These are phyloP conservation scores for Trematomus loennbergii DNA, from an alignment of 2,113 vertebrate genomes.

Conservation along the genomic window DNA sequence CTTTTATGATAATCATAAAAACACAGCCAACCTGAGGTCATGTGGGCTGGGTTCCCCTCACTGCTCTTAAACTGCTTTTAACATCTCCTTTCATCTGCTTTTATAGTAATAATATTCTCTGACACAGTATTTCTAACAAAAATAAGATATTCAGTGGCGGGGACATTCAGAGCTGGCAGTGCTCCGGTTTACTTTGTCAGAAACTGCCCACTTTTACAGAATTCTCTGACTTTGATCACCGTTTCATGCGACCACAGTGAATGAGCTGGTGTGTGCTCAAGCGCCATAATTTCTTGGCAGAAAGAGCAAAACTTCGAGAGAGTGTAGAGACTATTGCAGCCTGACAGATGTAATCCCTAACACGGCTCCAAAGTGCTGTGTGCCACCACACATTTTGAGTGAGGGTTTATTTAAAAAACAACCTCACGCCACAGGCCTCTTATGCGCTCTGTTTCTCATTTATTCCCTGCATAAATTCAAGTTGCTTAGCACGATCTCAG, in stretches of 20 bases:
- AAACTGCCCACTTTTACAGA: conserved; percentile 55
- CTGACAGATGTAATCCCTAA: conserved; percentile 78
- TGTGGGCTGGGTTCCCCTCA: conserved; percentile 1
- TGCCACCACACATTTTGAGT: conserved; percentile 70
- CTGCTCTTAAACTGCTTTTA: conserved; percentile 12
- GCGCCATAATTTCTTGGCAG: conserved; percentile 55
- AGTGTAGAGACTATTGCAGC: conserved; percentile 50
- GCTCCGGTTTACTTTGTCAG: conserved; percentile 49
- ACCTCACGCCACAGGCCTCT: conserved; percentile 75
- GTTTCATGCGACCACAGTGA: conserved; percentile 52
- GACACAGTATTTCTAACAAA: conserved; percentile 28
- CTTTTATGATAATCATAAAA: not conserved
- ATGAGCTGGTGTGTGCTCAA: conserved; percentile 50
- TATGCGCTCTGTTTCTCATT: conserved; percentile 65
- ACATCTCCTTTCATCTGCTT: conserved; percentile 20
- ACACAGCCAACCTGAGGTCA: conserved; percentile 1
- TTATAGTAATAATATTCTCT: conserved; percentile 24
- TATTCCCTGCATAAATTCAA: conserved; percentile 60
- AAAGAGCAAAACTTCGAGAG: conserved; percentile 19
- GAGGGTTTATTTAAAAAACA: conserved; percentile 77
- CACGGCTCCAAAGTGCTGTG: conserved; percentile 69
- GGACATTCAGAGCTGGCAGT: conserved; percentile 43
- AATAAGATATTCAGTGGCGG: conserved; percentile 40
- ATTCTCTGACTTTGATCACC: conserved; percentile 65
- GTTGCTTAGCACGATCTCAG: conserved; percentile 21